Evolutionary conservation across 2,113 vertebrate genomes (phyloP).

Genomic region (Percina caprodes): DNA sequence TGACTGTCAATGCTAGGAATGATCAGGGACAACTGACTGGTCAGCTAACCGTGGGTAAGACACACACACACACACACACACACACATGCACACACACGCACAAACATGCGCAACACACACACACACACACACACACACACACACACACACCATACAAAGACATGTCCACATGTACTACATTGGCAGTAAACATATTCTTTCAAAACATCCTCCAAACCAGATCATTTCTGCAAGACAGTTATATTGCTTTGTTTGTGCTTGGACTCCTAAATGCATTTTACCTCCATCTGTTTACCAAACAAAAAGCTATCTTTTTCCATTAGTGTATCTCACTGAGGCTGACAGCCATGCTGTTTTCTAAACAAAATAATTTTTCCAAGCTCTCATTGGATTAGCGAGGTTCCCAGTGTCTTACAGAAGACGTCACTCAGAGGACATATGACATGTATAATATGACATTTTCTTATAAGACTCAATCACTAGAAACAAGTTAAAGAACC

Average conservation of each 20-base stretch:
- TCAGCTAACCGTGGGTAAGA: constrained; percentile 98
- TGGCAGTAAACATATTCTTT: constrained; percentile 4
- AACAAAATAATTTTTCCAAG: constrained; percentile 52
- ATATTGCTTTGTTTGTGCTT: constrained; percentile 58
- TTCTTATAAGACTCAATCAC: constrained; percentile 10
- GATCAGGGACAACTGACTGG: constrained; percentile 96
- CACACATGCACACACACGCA: neutral
- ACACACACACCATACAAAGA: constrained; percentile 13
- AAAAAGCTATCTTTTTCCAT: constrained; percentile 67
- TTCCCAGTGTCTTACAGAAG: constrained; percentile 23
- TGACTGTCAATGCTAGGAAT: constrained; percentile 97
- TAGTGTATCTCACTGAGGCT: constrained; percentile 54
- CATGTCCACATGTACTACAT: neutral
- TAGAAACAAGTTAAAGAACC: neutral
- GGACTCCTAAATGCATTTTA: constrained; percentile 58
- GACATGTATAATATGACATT: constrained; percentile 12
- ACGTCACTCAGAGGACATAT: constrained; percentile 42
- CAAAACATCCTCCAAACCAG: constrained; percentile 12
- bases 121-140: constrained; percentile 1
- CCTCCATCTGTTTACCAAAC: constrained; percentile 56
- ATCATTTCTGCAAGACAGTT: constrained; percentile 43
- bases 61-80: neutral
- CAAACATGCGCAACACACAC: too few relatives aligned
- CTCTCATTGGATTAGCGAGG: constrained; percentile 58
- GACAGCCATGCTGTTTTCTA: constrained; percentile 36